phyloP scores from a whole-genome alignment of 2,797 vertebrate species.

The Hyperoplus immaculatus region DNA sequence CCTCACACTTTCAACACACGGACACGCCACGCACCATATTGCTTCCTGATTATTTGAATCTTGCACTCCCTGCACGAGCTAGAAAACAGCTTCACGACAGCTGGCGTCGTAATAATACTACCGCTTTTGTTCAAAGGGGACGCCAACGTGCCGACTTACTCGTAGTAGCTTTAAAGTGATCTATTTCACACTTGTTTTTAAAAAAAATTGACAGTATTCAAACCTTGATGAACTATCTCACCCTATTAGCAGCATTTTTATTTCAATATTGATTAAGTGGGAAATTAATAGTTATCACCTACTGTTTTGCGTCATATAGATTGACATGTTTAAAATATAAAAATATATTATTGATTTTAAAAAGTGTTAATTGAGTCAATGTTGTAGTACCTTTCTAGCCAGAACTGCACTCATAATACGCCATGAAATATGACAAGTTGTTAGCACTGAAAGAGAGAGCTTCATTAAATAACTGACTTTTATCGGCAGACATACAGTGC shows the following conservation, averaged over 20 bases:
- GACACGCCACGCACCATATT: too few species aligned
- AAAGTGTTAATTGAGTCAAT: slow-evolving; percentile 29
- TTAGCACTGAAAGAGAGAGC: neutral
- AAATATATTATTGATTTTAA: slow-evolving; percentile 30
- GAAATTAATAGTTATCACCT: slow-evolving; percentile 11
- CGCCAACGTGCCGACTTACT: too few species aligned
- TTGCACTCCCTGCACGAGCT: too few species aligned
- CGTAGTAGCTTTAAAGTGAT: too few species aligned
- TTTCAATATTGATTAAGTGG: slow-evolving; percentile 4
- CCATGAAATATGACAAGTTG: slow-evolving; percentile 24
- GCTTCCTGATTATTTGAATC: too few species aligned
- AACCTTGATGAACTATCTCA: neutral
- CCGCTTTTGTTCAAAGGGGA: too few species aligned
- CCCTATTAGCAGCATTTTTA: neutral
- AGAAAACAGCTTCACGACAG: too few species aligned
- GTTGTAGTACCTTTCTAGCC: neutral
- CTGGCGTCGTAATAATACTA: too few species aligned
- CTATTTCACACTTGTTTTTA: neutral
- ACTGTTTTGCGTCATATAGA: slow-evolving; percentile 3
- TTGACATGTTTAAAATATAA: neutral
- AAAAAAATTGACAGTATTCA: neutral
- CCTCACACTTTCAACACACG: too few species aligned
- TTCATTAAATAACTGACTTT: slow-evolving; percentile 15
- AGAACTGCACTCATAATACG: neutral
- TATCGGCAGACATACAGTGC: too few species aligned